Base-by-base conservation (phyloP, 2,797 vertebrate species). In the Characodon lateralis region DNA sequence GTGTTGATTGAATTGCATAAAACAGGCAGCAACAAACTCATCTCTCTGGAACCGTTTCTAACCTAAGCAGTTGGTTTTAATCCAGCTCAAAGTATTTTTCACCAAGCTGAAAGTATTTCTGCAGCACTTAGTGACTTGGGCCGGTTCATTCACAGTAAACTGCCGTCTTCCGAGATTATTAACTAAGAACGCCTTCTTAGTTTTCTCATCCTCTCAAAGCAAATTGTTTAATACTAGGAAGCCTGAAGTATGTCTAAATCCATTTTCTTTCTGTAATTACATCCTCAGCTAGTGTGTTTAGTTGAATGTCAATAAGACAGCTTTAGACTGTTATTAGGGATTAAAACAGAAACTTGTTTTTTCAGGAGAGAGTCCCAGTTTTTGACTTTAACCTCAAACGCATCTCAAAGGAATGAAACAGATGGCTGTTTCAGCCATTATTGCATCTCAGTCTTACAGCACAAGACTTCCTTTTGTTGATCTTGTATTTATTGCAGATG, bases 381-480 rank as follows among this genome's bases (percentile, higher is more conserved):
- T 72, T 78, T 81, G 74, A 71, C 66, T 87, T 90, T 88, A 89
- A 87, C 72, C 80, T 81, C 79, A 13, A 83, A 88, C 84, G 85
- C 85, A 89, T 86, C 72, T 83, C 63, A 73, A 71, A 79, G 68
- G 80, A 66, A 74, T 71, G 73, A 58, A 86, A 75, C 61, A 31
- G 48, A 61, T 82, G 81, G 81, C 79, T 87, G 66, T 9, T 76
- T 71, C 16, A 70, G 78, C 87, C 86, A 41, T 84, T 78, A 68
- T 72, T 85, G 90, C 86, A 78, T 91, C 80, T 89, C 85, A 84
- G 92, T 94, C 93, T 95, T 95, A 94, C 91, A 90, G 91, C 80
- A 86, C 84, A 74, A 73, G 76, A 83, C 69, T 86, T 70, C 84
- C 77, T 85, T 90, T 82, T 88, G 74, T 91, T 88, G 71, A 72